A percentile compares a stretch with the other conserved stretches of the same genome.
phyloP scores from a whole-genome alignment of 2,888 invertebrate genomes.

The Nymphalis c-album region DNA sequence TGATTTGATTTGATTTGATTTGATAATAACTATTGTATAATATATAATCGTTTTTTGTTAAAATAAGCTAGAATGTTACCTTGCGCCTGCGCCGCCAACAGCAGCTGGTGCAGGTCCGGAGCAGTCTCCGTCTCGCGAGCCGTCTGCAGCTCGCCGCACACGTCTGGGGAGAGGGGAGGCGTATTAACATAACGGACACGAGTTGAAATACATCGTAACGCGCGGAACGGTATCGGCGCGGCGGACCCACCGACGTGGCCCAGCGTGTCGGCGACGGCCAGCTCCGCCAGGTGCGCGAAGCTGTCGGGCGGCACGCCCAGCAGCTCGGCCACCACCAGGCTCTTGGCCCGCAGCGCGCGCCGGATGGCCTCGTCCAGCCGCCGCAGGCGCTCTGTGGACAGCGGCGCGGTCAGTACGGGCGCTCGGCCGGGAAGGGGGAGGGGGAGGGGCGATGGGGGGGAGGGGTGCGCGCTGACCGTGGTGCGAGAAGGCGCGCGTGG shows the following conservation, averaged over 20 bases:
- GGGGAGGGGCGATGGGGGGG: background rate
- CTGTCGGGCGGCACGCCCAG: constrained; percentile 57
- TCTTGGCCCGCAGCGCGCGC: constrained; percentile 62
- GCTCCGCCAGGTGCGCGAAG: constrained; percentile 59
- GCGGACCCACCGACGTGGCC: constrained; percentile 59
- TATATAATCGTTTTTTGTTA: too few species aligned
- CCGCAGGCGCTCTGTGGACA: constrained; percentile 62
- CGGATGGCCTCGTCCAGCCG: constrained; percentile 65
- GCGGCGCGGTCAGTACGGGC: background rate
- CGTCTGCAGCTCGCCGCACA: constrained; percentile 40
- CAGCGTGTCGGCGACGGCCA: constrained; percentile 66
- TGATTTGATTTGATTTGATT: too few species aligned
- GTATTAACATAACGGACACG: background rate
- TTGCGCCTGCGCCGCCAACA: constrained; percentile 72
- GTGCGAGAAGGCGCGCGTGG: constrained; percentile 49
- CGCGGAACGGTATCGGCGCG: background rate
- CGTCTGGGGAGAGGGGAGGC: constrained; percentile 31
- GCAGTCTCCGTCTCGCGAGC: constrained; percentile 31
- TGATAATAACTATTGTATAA: too few species aligned
- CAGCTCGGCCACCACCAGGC: constrained; percentile 53
- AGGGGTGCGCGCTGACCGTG: constrained; percentile 47
- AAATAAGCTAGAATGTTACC: constrained; percentile 45
- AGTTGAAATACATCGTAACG: background rate
- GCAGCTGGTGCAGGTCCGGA: constrained; percentile 62
- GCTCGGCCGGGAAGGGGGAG: background rate